These are phyloP conservation scores for Corythaeola cristata DNA, from an alignment of 2,113 vertebrate genomes.

Conservation along the genomic window DNA sequence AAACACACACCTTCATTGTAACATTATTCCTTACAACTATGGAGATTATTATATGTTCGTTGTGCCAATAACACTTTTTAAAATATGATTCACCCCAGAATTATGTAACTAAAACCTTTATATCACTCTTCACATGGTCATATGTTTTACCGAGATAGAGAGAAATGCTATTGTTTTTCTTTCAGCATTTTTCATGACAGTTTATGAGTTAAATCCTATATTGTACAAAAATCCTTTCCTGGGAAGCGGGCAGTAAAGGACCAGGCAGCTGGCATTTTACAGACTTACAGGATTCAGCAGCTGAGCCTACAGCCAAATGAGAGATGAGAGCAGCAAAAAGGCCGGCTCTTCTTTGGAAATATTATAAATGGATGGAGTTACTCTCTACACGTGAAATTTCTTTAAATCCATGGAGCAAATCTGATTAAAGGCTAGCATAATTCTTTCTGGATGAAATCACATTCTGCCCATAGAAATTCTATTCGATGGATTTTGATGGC, in stretches of 20 bases:
- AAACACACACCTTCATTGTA: not conserved
- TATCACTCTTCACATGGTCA: not conserved
- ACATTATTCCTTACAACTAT: not conserved
- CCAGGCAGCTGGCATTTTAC: constrained; percentile 29
- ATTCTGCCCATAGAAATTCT: constrained; percentile 24
- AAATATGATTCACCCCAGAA: not conserved
- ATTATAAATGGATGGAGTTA: constrained; percentile 6
- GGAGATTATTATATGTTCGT: not conserved
- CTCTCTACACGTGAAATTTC: constrained; percentile 19
- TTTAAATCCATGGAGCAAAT: constrained; percentile 53
- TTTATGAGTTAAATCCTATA: not conserved
- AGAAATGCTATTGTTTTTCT: not conserved
- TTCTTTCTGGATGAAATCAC: constrained; percentile 8
- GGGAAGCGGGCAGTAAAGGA: not conserved
- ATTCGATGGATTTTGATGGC: constrained; percentile 35
- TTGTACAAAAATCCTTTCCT: not conserved
- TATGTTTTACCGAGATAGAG: not conserved
- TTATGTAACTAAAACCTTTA: not conserved
- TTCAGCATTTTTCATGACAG: not conserved
- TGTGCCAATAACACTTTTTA: not conserved
- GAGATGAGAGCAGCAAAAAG: not conserved
- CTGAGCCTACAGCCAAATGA: constrained; percentile 15
- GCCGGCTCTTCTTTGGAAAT: not conserved
- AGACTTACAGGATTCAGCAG: constrained; percentile 1
- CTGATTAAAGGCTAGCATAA: constrained; percentile 51